A percentile compares a stretch with the other conserved stretches of the same genome.
phyloP scores from a whole-genome alignment of 2,888 invertebrate species.

The Lymantria dispar region DNA sequence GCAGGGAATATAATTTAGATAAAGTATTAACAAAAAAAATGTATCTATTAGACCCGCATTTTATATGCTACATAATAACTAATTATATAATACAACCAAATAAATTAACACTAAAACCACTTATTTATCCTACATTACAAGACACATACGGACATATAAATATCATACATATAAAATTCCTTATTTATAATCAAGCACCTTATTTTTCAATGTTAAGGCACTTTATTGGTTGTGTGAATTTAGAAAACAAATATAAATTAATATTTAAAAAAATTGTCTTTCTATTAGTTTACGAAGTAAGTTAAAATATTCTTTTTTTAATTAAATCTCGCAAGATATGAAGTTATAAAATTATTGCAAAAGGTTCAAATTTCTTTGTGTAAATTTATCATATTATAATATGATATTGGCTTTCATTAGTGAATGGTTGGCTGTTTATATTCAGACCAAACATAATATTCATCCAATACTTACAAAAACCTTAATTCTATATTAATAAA shows the following conservation, averaged over 20 bases:
- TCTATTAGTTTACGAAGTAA: no score
- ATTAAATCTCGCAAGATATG: no score
- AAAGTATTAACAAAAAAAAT: conserved; percentile 40
- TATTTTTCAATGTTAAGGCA: conserved; percentile 46
- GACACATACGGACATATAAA: conserved; percentile 12
- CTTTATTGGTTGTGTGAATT: conserved; percentile 12
- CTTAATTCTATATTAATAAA: no score
- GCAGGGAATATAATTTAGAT: conserved; percentile 68
- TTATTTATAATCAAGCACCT: conserved; percentile 46
- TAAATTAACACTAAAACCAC: conserved; percentile 54
- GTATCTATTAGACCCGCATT: conserved; percentile 66
- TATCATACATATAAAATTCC: conserved; percentile 21
- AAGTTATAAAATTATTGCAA: neutral
- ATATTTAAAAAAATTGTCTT: no score
- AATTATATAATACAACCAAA: conserved; percentile 61
- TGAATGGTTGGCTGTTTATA: neutral
- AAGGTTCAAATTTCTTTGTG: neutral
- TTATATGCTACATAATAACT: conserved; percentile 53
- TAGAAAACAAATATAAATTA: no score
- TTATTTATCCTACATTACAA: conserved; percentile 26
- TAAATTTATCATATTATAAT: no score
- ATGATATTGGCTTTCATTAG: neutral
- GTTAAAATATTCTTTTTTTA: no score
- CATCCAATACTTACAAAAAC: no score
- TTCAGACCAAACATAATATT: no score